A percentile compares a stretch with the other conserved stretches of the same genome.
Conservation (phyloP, 2,113 vertebrate genomes). For the Sturnira hondurensis region DNA sequence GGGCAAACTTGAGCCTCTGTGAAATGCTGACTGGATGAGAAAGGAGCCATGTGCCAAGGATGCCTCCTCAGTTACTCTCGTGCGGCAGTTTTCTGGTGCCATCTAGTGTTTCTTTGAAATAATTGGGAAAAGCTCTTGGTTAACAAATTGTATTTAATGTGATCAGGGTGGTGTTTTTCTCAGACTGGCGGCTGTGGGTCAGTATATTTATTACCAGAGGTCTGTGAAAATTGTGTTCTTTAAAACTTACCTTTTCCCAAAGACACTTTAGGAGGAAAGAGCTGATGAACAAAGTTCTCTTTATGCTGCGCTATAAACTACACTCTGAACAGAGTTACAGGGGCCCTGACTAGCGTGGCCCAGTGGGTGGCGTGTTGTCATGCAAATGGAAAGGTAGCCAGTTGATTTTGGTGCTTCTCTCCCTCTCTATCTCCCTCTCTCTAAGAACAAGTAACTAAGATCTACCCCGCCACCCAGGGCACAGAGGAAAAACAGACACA, state of each 20-base stretch:
- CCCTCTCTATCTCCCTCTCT: too few relatives aligned
- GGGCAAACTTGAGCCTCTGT: neutral
- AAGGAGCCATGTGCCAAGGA: accelerated
- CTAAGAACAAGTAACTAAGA: too few relatives aligned
- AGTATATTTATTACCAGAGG: neutral
- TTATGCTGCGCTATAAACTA: neutral
- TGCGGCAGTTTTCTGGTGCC: conserved; percentile 67
- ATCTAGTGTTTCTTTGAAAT: conserved; percentile 48
- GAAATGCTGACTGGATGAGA: neutral
- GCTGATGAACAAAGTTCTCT: neutral
- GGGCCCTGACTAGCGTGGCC: neutral
- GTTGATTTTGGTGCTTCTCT: too few relatives aligned
- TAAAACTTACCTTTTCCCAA: neutral
- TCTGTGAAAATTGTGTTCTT: neutral
- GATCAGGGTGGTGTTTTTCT: neutral
- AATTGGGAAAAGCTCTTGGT: neutral
- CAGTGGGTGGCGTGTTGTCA: too few relatives aligned
- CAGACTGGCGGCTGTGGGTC: neutral
- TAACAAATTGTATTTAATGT: neutral
- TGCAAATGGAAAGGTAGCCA: too few relatives aligned
- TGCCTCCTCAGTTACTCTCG: accelerated
- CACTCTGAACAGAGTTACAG: neutral
- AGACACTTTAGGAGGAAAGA: neutral
- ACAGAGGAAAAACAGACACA: neutral
- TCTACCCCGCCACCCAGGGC: neutral